Evolutionary conservation across 2,888 invertebrate species (phyloP).

Genomic region (Rotaria socialis): DNA sequence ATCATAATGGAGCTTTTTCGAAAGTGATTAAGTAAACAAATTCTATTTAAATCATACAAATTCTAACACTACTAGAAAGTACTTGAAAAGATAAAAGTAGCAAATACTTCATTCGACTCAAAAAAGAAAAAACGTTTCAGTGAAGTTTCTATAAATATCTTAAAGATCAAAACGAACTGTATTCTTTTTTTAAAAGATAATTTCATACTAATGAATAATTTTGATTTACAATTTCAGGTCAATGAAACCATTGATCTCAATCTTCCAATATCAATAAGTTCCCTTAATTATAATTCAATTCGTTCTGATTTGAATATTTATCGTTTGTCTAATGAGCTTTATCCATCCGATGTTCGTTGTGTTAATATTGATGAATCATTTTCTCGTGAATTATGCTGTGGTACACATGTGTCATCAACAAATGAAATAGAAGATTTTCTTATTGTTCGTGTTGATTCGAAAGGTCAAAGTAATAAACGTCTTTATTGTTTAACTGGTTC

Average conservation of each 20-base stretch:
- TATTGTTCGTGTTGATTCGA: constrained; percentile 33
- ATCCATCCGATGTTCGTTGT: constrained; percentile 41
- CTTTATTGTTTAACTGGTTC: constrained; percentile 3
- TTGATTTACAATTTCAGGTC: not conserved
- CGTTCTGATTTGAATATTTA: not conserved
- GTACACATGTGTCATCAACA: constrained; percentile 41
- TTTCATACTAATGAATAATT: too few species aligned
- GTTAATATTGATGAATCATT: constrained; percentile 37
- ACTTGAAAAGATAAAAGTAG: too few species aligned
- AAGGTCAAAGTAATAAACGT: constrained; percentile 28
- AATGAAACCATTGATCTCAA: not conserved
- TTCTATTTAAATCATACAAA: too few species aligned
- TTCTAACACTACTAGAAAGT: too few species aligned
- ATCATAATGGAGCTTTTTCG: too few species aligned
- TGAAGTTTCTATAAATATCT: too few species aligned
- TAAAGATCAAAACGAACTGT: too few species aligned
- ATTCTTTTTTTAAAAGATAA: too few species aligned
- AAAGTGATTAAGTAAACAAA: too few species aligned
- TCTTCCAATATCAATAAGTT: not conserved
- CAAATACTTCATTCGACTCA: too few species aligned
- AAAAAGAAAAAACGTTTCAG: too few species aligned
- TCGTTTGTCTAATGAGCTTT: constrained; percentile 38
- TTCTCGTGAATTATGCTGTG: constrained; percentile 45
- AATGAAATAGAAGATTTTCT: constrained; percentile 35
- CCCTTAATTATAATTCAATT: not conserved